A percentile compares a stretch with the other conserved stretches of the same genome.
Evolutionary conservation across 2,797 vertebrate species (phyloP).

Genomic region (Hybognathus amarus): DNA sequence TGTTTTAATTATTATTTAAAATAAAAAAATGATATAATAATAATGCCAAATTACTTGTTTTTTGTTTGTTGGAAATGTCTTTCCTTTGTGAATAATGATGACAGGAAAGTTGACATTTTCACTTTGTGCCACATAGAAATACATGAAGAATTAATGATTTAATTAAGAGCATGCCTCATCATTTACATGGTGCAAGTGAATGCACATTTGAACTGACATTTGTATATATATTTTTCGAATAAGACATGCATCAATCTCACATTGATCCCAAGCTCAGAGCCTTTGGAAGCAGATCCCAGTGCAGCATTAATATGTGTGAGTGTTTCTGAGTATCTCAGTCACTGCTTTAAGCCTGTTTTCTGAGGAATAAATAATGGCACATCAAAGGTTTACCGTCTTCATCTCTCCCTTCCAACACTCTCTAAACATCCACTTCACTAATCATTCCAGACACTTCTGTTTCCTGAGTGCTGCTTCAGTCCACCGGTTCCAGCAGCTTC

Average conservation of each 20-base stretch:
- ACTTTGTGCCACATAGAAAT: not conserved
- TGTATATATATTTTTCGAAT: not conserved
- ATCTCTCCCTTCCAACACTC: conserved; percentile 36
- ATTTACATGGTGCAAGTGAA: not conserved
- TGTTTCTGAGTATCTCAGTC: conserved; percentile 42
- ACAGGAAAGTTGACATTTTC: not conserved
- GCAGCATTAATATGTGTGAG: conserved; percentile 58
- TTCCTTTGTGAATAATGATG: too few relatives aligned
- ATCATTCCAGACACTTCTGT: conserved; percentile 28
- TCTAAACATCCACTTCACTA: conserved; percentile 26
- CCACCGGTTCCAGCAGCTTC: conserved; percentile 39
- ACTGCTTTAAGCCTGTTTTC: conserved; percentile 59
- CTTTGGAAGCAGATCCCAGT: not conserved
- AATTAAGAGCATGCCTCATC: not conserved
- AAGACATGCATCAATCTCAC: not conserved
- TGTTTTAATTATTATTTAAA: not conserved
- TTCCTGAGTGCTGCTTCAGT: too few relatives aligned
- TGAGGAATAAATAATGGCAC: conserved; percentile 65
- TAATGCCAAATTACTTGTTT: too few relatives aligned
- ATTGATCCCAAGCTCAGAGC: not conserved
- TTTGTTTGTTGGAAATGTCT: too few relatives aligned
- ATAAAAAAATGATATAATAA: not conserved
- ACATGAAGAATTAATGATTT: accelerated
- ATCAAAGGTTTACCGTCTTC: conserved; percentile 61
- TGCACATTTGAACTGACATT: too few relatives aligned